These are phyloP conservation scores for Rhyacophila brunnea DNA, from an alignment of 1,140 invertebrate genomes.

Conservation along the genomic window DNA sequence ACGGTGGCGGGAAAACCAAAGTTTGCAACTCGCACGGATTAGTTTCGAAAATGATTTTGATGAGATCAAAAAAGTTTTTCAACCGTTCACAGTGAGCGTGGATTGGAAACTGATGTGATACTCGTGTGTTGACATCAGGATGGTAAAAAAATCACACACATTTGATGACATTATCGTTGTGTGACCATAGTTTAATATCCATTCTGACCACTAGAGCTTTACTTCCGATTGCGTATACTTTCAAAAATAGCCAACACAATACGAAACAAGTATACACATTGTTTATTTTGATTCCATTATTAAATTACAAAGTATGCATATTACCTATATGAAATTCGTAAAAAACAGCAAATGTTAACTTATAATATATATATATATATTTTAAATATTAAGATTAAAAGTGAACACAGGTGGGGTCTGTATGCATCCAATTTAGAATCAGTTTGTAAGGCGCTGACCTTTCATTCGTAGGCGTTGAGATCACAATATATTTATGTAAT, in stretches of 20 bases:
- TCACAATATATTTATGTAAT: too few relatives aligned
- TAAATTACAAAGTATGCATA: background rate
- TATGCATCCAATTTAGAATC: too few relatives aligned
- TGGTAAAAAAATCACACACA: conserved; percentile 5
- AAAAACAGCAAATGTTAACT: too few relatives aligned
- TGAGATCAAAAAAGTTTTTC: background rate
- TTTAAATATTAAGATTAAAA: too few relatives aligned
- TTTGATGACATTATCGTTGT: conserved; percentile 10
- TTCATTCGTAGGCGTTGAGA: too few relatives aligned
- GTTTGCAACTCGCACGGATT: conserved; percentile 1
- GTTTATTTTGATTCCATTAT: background rate
- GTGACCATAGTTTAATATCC: conserved; percentile 11
- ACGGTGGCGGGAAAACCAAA: background rate
- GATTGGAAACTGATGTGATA: conserved; percentile 23
- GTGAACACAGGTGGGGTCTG: too few relatives aligned
- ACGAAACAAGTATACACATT: background rate
- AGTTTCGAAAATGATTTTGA: background rate
- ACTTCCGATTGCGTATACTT: too few relatives aligned
- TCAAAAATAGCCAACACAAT: background rate
- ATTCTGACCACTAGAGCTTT: background rate
- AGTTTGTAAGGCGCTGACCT: too few relatives aligned
- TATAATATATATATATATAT: too few relatives aligned
- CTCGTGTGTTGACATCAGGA: conserved; percentile 21
- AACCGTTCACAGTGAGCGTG: conserved; percentile 15
- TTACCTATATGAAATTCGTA: too few relatives aligned